phyloP scores from a whole-genome alignment of 2,797 vertebrate genomes.

The Peromyscus eremicus region DNA sequence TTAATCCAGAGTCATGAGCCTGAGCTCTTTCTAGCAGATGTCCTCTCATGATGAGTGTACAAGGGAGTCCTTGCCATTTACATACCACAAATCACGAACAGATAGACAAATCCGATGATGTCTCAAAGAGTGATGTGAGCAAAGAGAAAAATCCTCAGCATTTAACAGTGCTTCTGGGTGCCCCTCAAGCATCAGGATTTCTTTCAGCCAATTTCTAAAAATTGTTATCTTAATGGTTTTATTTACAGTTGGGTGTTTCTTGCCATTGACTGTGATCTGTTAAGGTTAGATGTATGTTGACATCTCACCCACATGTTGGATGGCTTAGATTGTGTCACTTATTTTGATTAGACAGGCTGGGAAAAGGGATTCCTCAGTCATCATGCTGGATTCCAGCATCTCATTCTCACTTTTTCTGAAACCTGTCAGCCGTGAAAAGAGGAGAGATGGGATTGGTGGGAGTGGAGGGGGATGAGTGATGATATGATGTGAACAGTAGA shows the following conservation, averaged over 20 bases:
- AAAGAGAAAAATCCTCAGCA: conserved; percentile 75
- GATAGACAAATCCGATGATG: conserved; percentile 77
- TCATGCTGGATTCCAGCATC: background rate
- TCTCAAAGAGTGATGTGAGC: conserved; percentile 75
- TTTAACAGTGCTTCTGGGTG: conserved; percentile 78
- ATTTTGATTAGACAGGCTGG: background rate
- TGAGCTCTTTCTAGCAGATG: conserved; percentile 78
- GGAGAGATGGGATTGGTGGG: background rate
- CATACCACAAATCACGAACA: conserved; percentile 81
- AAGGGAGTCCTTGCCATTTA: conserved; percentile 82
- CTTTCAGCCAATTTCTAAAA: conserved; percentile 51
- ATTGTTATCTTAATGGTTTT: background rate
- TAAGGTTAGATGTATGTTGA: conserved; percentile 43
- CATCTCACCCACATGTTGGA: rapidly evolving
- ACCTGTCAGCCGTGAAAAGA: background rate
- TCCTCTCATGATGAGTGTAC: conserved; percentile 70
- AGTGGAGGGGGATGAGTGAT: background rate
- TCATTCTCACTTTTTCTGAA: conserved; percentile 9
- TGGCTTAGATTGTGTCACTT: background rate
- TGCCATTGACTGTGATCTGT: background rate
- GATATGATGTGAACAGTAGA: background rate
- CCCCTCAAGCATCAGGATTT: conserved; percentile 58
- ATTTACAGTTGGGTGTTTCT: background rate
- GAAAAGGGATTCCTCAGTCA: background rate
- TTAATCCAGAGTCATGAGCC: conserved; percentile 81